Conservation (phyloP, 2,797 vertebrate genomes). For the Eulemur albifrons region DNA sequence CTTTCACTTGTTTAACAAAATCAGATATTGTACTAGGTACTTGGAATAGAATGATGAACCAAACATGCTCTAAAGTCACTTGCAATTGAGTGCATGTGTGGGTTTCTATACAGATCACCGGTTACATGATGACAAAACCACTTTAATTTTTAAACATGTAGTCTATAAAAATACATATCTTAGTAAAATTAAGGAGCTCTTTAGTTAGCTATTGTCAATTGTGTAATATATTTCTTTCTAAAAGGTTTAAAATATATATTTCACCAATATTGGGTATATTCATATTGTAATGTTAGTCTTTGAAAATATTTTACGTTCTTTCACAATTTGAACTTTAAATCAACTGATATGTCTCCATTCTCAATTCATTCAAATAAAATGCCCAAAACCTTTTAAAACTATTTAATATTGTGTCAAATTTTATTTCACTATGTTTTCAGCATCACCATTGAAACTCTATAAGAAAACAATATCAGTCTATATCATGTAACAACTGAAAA, state of each 20-base stretch:
- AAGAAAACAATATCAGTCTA: background rate
- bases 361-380: background rate
- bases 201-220: background rate
- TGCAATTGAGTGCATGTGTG: background rate
- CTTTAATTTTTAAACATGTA: background rate
- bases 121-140: background rate
- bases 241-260: background rate
- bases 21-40: background rate
- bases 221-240: background rate
- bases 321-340: background rate
- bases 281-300: background rate
- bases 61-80: background rate
- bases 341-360: background rate
- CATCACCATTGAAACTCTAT: background rate
- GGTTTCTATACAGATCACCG: background rate
- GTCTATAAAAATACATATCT: background rate
- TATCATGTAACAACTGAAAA: background rate
- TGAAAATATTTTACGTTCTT: background rate
- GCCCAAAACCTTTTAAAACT: background rate
- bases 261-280: background rate
- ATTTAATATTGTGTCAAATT: constrained; percentile 21
- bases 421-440: background rate
- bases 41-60: background rate
- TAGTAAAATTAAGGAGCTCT: background rate
- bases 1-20: background rate